A percentile compares a stretch with the other conserved stretches of the same genome.
These are phyloP conservation scores for Zootoca vivipara DNA, from an alignment of 2,113 vertebrate genomes.

Conservation along the genomic window DNA sequence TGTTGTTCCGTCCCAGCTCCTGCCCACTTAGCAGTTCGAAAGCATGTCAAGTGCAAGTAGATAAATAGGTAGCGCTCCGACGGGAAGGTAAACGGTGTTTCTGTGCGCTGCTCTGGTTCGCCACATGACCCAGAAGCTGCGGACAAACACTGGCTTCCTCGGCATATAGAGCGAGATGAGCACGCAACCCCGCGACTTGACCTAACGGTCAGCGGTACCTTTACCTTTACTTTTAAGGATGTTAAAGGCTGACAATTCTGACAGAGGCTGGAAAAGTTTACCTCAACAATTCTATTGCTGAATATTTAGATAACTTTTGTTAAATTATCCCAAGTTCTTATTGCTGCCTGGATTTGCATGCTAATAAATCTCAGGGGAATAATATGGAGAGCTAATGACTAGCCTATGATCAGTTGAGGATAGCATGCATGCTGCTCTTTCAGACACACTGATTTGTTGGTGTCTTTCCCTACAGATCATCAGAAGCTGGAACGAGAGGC, in stretches of 20 bases:
- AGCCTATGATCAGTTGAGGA: not conserved
- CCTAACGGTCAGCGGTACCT: too few species aligned
- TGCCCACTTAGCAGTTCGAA: too few species aligned
- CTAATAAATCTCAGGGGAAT: not conserved
- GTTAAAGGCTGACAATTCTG: not conserved
- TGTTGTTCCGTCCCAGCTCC: too few species aligned
- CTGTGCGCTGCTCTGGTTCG: too few species aligned
- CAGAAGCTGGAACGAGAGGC: slow-evolving; percentile 96
- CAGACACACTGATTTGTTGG: slow-evolving; percentile 4
- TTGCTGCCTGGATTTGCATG: not conserved
- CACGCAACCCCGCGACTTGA: too few species aligned
- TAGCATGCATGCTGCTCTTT: not conserved
- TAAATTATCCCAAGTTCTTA: not conserved
- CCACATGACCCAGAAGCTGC: too few species aligned
- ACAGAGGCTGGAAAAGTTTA: not conserved
- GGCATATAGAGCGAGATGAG: too few species aligned
- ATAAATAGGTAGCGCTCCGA: too few species aligned
- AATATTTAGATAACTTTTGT: not conserved
- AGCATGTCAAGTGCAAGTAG: too few species aligned
- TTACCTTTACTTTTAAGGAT: too few species aligned
- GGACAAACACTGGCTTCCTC: too few species aligned
- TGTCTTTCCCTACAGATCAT: slow-evolving; percentile 82
- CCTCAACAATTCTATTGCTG: not conserved
- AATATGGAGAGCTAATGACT: not conserved
- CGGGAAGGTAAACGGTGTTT: too few species aligned